Evolutionary conservation across 2,797 vertebrate genomes (phyloP).

Genomic region (Clarias pachynema): DNA sequence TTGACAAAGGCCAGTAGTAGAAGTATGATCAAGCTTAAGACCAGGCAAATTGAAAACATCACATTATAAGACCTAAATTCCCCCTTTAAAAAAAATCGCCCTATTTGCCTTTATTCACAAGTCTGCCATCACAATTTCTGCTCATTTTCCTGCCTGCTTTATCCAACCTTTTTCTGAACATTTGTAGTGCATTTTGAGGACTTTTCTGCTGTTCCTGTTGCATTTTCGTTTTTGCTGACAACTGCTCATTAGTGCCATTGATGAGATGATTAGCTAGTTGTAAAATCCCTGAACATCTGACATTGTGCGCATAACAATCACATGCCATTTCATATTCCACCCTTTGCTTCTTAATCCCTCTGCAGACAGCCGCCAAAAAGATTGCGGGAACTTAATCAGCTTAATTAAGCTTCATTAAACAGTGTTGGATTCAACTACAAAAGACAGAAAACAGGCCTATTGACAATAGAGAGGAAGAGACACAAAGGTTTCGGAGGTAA

Average conservation of each 20-base stretch:
- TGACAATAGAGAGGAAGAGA: slow-evolving; percentile 66
- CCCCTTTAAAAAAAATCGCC: no score
- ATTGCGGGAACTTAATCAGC: slow-evolving; percentile 63
- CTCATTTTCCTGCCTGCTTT: slow-evolving; percentile 12
- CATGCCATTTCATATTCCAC: slow-evolving; percentile 75
- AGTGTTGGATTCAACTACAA: slow-evolving; percentile 57
- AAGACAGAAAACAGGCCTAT: slow-evolving; percentile 37
- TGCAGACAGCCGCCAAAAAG: slow-evolving; percentile 50
- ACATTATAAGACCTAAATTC: background rate
- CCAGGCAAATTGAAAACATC: background rate
- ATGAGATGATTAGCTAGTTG: slow-evolving; percentile 89
- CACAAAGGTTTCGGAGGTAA: slow-evolving; percentile 63
- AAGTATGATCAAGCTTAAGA: background rate
- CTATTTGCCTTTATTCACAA: background rate
- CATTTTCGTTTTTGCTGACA: slow-evolving; percentile 72
- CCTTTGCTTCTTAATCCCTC: slow-evolving; percentile 68
- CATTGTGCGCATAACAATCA: slow-evolving; percentile 89
- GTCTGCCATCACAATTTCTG: slow-evolving; percentile 9
- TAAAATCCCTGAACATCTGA: slow-evolving; percentile 81
- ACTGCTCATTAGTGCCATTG: slow-evolving; percentile 84
- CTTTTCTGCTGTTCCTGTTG: slow-evolving; percentile 7
- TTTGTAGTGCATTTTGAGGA: slow-evolving; percentile 32
- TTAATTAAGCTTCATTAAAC: slow-evolving; percentile 73
- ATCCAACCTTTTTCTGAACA: slow-evolving; percentile 14
- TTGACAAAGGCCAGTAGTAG: background rate